Conservation (phyloP, 2,888 invertebrate genomes). For the Tillus elongatus region DNA sequence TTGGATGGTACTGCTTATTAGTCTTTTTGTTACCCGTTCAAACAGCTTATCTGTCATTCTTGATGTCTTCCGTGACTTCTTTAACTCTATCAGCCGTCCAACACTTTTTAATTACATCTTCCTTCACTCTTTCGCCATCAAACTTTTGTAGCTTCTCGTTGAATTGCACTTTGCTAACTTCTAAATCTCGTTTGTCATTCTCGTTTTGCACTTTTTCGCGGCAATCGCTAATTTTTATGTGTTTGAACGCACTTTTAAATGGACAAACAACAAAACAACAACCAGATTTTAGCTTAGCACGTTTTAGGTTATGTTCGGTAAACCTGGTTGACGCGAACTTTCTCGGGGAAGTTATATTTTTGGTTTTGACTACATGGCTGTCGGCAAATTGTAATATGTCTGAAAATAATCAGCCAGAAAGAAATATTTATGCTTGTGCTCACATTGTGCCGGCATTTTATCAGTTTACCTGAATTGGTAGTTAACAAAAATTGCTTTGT, state of each 20-base stretch:
- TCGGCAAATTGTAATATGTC: slow-evolving; percentile 7
- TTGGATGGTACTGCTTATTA: no score
- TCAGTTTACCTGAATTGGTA: slow-evolving; percentile 7
- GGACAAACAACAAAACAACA: not conserved
- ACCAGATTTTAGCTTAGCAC: not conserved
- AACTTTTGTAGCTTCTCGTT: slow-evolving; percentile 4
- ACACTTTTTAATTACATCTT: no score
- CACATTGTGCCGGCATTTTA: slow-evolving; percentile 5
- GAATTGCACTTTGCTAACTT: slow-evolving; percentile 4
- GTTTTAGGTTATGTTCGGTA: no score
- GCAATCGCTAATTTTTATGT: no score
- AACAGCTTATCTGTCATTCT: not conserved
- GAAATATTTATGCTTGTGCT: slow-evolving; percentile 5
- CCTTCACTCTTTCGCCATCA: no score
- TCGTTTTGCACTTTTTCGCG: no score
- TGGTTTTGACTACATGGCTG: slow-evolving; percentile 9
- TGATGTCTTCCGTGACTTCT: slow-evolving; percentile 5
- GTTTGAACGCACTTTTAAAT: slow-evolving; percentile 4
- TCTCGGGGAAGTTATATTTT: no score
- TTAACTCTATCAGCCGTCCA: no score
- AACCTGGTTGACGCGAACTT: no score
- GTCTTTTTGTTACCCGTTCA: slow-evolving; percentile 4
- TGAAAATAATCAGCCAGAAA: slow-evolving; percentile 9
- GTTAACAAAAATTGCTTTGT: not conserved
- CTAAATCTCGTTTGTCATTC: no score